Base-by-base conservation (phyloP, 2,888 invertebrate species). In the Xanthorhoe spadicearia region DNA sequence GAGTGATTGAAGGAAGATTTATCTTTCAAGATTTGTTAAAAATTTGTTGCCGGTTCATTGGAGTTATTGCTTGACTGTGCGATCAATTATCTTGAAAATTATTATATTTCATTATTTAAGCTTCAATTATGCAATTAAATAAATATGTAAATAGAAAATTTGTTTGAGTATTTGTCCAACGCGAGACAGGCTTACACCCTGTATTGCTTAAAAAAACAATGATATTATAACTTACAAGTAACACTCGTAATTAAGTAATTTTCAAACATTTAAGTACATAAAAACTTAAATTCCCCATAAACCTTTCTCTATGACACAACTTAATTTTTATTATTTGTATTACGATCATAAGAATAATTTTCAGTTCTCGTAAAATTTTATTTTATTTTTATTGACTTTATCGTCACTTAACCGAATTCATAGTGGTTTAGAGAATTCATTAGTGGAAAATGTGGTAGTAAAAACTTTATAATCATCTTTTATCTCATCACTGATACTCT, bases 1-100 rank as follows among this genome's bases (percentile, higher is more conserved):
- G 85, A 88, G 84, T 91, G 92, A 93, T 91, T 92, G 90, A 91
- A 88, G 87, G 83, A 85, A 43, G 90, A 90, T 90, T 90, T 91
- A 90, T 91, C 90, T 90, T 92, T 89, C 88, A 86, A 90, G 89
- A 91, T 88, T 92, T 89, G 88, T 58, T 84, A 85, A 88, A 73
- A 89, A 89, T 89, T 88, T 89, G 88, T 79, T 85, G 84, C 83
- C 83, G 17, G 77, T 84, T 82, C 77, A 79, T 15, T 48, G 5
- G 79, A 69, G 69, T 61, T 68, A 69, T 70, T 60, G 57, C 62
- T 51, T 18, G n/a, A n/a, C 7, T 49, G 57, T 46, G 43, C 17
- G 50, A 13, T 4, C 10, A 0, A 43, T 43, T 13, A 13, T 43
- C 38, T 43, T 13, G 3, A 43, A 0, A 10, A 43, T 3, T 13